phyloP scores from a whole-genome alignment of 2,797 vertebrate species.

The Sebastes matsubarae region DNA sequence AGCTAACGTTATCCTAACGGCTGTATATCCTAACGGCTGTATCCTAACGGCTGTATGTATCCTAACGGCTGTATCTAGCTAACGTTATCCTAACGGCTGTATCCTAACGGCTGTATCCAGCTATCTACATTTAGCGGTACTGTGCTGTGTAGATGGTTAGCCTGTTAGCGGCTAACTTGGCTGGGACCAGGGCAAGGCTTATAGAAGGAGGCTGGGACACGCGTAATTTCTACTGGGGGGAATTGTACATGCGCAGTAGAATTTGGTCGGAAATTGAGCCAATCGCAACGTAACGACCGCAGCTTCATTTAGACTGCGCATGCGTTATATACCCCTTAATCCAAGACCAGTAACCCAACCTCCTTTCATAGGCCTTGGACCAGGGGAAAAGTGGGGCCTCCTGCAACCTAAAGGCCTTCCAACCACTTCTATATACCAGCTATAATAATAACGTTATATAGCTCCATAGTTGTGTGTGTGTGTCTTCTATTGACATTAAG shows the following conservation, averaged over 20 bases:
- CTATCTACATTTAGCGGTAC: slow-evolving; percentile 5
- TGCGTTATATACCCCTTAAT: accelerated
- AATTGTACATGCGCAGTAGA: too few species aligned
- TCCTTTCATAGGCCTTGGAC: too few species aligned
- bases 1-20: neutral
- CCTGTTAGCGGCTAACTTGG: slow-evolving; percentile 67
- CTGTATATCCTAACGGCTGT: neutral
- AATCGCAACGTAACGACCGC: too few species aligned
- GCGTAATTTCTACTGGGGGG: too few species aligned
- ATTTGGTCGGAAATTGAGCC: too few species aligned
- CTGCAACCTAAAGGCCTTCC: slow-evolving; percentile 59
- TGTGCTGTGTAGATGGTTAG: slow-evolving; percentile 36
- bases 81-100: neutral
- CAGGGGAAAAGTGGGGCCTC: slow-evolving; percentile 65
- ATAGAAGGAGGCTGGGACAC: too few species aligned
- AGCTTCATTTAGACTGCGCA: too few species aligned
- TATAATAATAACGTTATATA: neutral
- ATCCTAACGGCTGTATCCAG: too few species aligned
- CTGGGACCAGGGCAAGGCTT: slow-evolving; percentile 35
- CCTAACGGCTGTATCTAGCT: too few species aligned
- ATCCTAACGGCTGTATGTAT: too few species aligned
- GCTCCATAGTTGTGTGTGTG: neutral
- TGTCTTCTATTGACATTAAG: neutral
- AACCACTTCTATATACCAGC: slow-evolving; percentile 27
- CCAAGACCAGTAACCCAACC: too few species aligned